Base-by-base conservation (phyloP, 2,888 invertebrate species). In the Sympetrum striolatum region DNA sequence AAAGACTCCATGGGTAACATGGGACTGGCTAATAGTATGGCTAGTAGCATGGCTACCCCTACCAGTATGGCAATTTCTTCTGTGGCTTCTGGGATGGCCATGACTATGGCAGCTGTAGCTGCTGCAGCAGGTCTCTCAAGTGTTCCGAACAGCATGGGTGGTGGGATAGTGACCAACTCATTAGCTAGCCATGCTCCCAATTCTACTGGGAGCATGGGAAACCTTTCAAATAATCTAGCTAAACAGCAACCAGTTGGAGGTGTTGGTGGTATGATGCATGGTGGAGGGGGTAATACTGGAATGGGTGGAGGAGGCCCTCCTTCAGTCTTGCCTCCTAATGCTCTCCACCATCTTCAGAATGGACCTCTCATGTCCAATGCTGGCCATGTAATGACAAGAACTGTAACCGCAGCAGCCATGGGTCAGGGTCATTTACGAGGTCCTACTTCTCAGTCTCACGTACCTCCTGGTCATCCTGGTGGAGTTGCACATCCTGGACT, bases 161-260 rank as follows among this genome's bases (percentile, higher is more conserved):
- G 95, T 82, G 96, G 96, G 93, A 97, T 97, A 96, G 97, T 97
- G 92, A 97, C 86, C 86, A 86, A 60, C 37, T 86, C 86, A n/a
- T 64, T 97, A 95, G 97, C 97, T 39, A 97, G 97, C 93, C 96
- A 96, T 93, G 96, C 95, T 93, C 96, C 96, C 95, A 95, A 95
- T 92, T 95, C 95, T 91, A 96, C 96, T 93, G 95, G 94, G 90
- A 93, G 93, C 91, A 94, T 93, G 92, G 94, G 92, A 90, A 94
- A 86, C 39, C 86, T 86, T 64, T 37, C 86, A n/a, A 86, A 64
- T 60, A 86, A 86, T 86, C n/a, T 86, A 86, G 86, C 86, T 10
- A 86, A 86, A 37, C 86, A 86, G 86, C 86, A 86, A 60, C 86
- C 58, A n/a, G 60, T 86, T 15, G 86, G 58, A 86, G 86, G 58